Evolutionary conservation across 2,113 vertebrate genomes (phyloP).

Genomic region (Megaptera novaeangliae): DNA sequence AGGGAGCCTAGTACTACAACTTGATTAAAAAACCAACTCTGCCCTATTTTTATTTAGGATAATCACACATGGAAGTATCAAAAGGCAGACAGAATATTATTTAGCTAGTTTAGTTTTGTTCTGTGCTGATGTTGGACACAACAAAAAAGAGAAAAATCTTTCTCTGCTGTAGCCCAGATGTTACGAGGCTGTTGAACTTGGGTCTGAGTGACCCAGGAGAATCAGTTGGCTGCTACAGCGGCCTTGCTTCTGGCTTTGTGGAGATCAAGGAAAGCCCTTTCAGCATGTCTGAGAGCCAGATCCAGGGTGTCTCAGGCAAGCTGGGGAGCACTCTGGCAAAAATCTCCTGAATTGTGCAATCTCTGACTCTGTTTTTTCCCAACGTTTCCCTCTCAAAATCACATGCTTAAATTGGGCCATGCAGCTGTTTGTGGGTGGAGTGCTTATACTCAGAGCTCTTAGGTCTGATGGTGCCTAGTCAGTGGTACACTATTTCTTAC

Average conservation of each 20-base stretch:
- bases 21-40: not conserved
- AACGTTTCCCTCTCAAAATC: slow-evolving; percentile 44
- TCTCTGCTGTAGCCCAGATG: slow-evolving; percentile 51
- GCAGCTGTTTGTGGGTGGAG: slow-evolving; percentile 73
- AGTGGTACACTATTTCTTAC: not conserved
- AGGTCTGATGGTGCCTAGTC: not conserved
- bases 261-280: slow-evolving; percentile 62
- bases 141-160: slow-evolving; percentile 22
- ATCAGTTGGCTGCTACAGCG: not conserved
- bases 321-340: slow-evolving; percentile 40
- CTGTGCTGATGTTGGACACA: not conserved
- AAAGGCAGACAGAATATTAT: not conserved
- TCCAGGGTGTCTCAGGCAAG: slow-evolving; percentile 41
- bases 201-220: slow-evolving; percentile 39
- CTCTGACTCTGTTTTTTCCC: slow-evolving; percentile 15
- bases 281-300: slow-evolving; percentile 17
- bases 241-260: slow-evolving; percentile 36
- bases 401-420: slow-evolving; percentile 61
- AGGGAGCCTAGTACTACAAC: not conserved
- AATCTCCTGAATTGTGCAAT: slow-evolving; percentile 50
- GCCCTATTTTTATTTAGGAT: slow-evolving; percentile 12
- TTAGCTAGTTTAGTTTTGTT: not conserved
- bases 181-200: slow-evolving; percentile 32
- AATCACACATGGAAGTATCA: not conserved
- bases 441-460: slow-evolving; percentile 8